A percentile compares a stretch with the other conserved stretches of the same genome.
phyloP scores from a whole-genome alignment of 92 coral and sea anemone genomes.

The Epizoanthus fatuus region DNA sequence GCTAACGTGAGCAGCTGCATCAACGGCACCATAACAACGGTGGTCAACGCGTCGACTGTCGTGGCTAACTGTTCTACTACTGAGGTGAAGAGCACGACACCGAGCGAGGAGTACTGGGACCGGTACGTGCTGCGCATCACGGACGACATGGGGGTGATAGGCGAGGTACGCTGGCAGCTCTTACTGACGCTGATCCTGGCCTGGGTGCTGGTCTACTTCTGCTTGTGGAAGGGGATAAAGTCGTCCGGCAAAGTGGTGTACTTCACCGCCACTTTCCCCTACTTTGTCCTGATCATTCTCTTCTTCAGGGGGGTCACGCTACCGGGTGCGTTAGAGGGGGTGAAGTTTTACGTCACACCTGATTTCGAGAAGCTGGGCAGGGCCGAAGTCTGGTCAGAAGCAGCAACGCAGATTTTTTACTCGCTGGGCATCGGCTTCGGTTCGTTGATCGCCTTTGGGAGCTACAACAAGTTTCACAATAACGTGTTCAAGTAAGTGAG shows the following conservation, averaged over 20 bases:
- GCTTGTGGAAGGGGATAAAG: conserved; percentile 99
- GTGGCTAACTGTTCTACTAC: conserved; percentile 48
- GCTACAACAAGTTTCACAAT: conserved; percentile 96
- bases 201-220: conserved; percentile 97
- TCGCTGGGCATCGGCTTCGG: conserved; percentile 99
- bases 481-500: conserved; percentile 86
- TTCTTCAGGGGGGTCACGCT: conserved; percentile 95
- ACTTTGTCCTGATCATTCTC: conserved; percentile 87
- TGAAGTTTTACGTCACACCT: conserved; percentile 92
- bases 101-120: conserved; percentile 98
- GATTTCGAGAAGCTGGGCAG: conserved; percentile 90
- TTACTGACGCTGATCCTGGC: conserved; percentile 87
- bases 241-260: conserved; percentile 99
- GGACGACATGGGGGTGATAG: conserved; percentile 76
- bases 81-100: conserved; percentile 66
- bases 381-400: conserved; percentile 96
- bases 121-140: conserved; percentile 86
- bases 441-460: conserved; percentile 96
- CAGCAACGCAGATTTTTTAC: conserved; percentile 99
- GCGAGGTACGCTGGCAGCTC: conserved; percentile 93
- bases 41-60: conserved; percentile 56
- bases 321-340: conserved; percentile 94
- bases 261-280: conserved; percentile 99
- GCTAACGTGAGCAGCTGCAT: conserved; percentile 58
- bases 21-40: conserved; percentile 63